Evolutionary conservation across 2,113 vertebrate genomes (phyloP), one percentile per base, ranked within the genome.

Genomic region (Callithrix jacchus): DNA sequence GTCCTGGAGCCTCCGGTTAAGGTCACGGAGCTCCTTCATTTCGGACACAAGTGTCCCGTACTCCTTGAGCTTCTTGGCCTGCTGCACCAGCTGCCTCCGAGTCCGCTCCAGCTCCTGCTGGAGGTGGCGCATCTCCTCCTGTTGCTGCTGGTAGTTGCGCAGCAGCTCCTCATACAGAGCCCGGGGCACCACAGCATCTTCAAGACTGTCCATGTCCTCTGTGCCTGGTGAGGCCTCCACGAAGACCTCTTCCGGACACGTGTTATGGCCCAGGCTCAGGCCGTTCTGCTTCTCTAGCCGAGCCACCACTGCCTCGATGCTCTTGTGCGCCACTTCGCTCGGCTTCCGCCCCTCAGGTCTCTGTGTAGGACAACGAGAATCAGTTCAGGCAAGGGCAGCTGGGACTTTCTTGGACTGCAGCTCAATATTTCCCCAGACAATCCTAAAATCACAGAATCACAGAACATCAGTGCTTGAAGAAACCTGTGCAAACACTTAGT

Each of bases 61-160:
- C 97, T 99, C 99, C 98, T 99, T 99, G 64, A 99, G 99, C 98
- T 99, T 99, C 98, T 99, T 99, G 97, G 99, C 99, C 98, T 99
- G 99, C 97, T 99, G 99, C 30, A 99, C 99, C 92, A 99, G 99
- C 99, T 99, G 99, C 87, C 99, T 98, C 85, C 99, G 99, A 3
- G 99, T 99, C 97, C 99, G 98, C 98, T 99, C 99, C 92, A 99
- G 99, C 98, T 99, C 99, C 98, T 99, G 99, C 93, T 99, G 99
- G 97, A 99, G 99, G 97, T 99, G 99, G 85, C 99, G 99, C 99
- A 99, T 99, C 98, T 99, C 99, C 97, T 99, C 99, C 96, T 99
- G 99, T 70, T 99, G 99, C 98, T 99, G 99, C 97, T 99, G 99
- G 98, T 99, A 99, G 98, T 99, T 99, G 97, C 99, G 99, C 96